Evolutionary conservation across 2,797 vertebrate genomes (phyloP), one percentile per base, ranked within the genome.

Genomic region (Sphaeramia orbicularis): DNA sequence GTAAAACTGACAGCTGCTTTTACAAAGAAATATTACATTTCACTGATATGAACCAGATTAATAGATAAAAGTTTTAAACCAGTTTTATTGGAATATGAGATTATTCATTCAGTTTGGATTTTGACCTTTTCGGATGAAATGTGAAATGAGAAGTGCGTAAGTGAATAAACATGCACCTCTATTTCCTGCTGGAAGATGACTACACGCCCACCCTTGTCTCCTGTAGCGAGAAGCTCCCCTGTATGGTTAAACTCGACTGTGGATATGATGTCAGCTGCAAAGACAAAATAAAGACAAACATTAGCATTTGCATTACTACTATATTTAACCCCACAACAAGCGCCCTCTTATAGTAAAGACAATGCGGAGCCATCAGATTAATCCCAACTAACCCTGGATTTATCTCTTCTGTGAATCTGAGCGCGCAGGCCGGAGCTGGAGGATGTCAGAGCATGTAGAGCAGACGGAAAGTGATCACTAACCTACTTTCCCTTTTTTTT

Each of bases 241-340:
- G 97, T 98, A 95, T 99, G 96, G 94, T 99, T 99, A 89, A 99
- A 99, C 92, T 99, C 97, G 93, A 99, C 97, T 15, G 98, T 99
- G 73, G 97, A 99, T 92, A 99, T 99, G 91, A 99, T 98, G 92
- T 99, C 98, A 57, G 98, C 98, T 88, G 80, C 13, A 72, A 65
- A 58, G 10, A 56, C 19, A 48, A 36, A 36, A 35, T 10, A n/a
- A n/a, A 30, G 43, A 3, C 42, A 7, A 45, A 65, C 42, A 69
- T n/a, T 65, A 43, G 18, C 43, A 68, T 18, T 30, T 35, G 4
- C 11, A 16, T 21, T 13, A 3, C 38, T n/a, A 6, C 27, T 11
- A 41, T 51, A 45, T 53, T 60, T 9, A 61, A 51, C 57, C 15
- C 14, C 19, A 45, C 35, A 66, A 41, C 12, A 8, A 37, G 13